Evolutionary conservation across 2,888 invertebrate genomes (phyloP).

Genomic region (Orthosia gothica): DNA sequence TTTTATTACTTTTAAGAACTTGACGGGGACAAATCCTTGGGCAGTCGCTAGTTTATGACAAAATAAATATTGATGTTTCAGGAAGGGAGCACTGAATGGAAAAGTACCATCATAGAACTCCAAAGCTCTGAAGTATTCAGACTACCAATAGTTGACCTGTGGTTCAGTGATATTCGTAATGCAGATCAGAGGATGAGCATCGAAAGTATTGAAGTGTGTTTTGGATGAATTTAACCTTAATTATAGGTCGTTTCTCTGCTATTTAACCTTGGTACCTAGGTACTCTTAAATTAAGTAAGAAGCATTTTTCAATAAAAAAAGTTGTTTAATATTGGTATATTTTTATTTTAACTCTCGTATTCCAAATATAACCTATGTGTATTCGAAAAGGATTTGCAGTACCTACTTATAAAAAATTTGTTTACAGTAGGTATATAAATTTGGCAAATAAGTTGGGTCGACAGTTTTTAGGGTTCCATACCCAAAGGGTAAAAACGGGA

Average conservation of each 20-base stretch:
- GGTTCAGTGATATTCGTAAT: constrained; percentile 62
- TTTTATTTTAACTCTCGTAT: neutral
- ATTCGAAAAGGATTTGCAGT: no score
- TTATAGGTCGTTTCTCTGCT: neutral
- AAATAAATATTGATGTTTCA: constrained; percentile 22
- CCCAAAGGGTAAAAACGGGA: no score
- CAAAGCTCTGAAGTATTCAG: constrained; percentile 46
- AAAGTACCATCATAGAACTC: constrained; percentile 53
- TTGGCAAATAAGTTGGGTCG: no score
- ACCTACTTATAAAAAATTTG: no score
- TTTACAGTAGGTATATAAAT: no score
- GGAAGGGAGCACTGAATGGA: constrained; percentile 34
- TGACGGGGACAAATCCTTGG: no score
- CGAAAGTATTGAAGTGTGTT: constrained; percentile 69
- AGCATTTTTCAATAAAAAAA: no score
- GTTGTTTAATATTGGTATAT: neutral
- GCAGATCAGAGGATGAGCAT: constrained; percentile 57
- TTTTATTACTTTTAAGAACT: no score
- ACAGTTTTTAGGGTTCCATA: no score
- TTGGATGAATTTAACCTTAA: constrained; percentile 46
- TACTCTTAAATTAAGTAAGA: no score
- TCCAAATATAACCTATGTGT: neutral
- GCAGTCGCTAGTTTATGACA: no score
- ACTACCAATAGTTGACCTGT: constrained; percentile 69
- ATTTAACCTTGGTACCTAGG: no score